These are phyloP conservation scores for Anolis sagrei DNA, from an alignment of 2,113 vertebrate species.

Conservation along the genomic window DNA sequence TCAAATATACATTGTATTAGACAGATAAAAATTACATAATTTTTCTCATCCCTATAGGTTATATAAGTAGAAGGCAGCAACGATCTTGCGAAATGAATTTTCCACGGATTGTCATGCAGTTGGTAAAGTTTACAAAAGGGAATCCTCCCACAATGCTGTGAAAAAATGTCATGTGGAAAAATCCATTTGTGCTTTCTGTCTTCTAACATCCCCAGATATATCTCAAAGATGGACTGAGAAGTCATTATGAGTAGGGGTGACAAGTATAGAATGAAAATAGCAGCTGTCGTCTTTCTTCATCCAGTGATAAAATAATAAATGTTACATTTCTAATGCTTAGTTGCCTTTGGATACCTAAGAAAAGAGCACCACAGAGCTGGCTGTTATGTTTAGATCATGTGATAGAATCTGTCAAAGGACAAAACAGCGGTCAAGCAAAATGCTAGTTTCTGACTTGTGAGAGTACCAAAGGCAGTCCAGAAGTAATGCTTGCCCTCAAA, in stretches of 20 bases:
- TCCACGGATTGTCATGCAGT: background rate
- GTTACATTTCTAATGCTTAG: background rate
- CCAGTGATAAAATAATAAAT: background rate
- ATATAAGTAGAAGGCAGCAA: background rate
- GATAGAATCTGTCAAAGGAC: background rate
- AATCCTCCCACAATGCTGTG: rapidly evolving
- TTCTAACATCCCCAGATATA: background rate
- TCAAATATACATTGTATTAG: background rate
- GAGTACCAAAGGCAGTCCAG: background rate
- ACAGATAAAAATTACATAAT: background rate
- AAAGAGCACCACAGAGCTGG: background rate
- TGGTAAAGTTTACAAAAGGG: background rate
- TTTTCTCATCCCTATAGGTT: background rate
- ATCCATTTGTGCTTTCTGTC: background rate
- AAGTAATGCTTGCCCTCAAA: background rate
- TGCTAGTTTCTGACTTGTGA: background rate
- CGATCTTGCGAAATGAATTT: slow-evolving; percentile 24
- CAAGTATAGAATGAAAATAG: background rate
- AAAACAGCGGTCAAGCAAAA: background rate
- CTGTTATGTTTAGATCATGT: background rate
- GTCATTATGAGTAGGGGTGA: background rate
- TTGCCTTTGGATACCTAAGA: background rate
- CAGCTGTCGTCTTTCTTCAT: background rate
- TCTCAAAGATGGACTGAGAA: background rate
- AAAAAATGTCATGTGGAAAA: too few species aligned